A percentile compares a stretch with the other conserved stretches of the same genome.
phyloP scores from a whole-genome alignment of 2,113 vertebrate species.

The Haemorhous mexicanus region DNA sequence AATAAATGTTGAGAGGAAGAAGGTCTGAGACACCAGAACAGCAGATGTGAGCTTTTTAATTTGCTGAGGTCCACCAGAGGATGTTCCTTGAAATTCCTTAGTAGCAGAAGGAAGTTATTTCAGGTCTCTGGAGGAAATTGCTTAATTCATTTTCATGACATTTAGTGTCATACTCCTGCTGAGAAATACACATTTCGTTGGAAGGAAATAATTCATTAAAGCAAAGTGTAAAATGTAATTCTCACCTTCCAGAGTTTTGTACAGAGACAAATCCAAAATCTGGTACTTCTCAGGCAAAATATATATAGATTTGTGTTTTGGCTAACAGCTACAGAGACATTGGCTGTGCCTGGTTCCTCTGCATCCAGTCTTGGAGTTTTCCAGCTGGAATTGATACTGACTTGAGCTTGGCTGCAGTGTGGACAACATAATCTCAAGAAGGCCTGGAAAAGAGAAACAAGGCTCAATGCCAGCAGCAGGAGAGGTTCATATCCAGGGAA shows the following conservation, averaged over 20 bases:
- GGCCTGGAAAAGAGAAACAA: background rate
- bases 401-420: background rate
- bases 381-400: background rate
- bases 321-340: background rate
- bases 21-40: background rate
- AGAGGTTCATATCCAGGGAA: background rate
- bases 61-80: constrained; percentile 12
- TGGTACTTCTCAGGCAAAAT: background rate
- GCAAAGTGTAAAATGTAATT: background rate
- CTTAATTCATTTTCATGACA: constrained; percentile 40
- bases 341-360: background rate
- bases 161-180: constrained; percentile 1
- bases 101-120: constrained; percentile 5
- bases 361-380: background rate
- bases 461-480: background rate
- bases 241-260: background rate
- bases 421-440: background rate
- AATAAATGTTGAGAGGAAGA: background rate
- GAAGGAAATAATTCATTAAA: constrained; percentile 19
- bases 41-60: constrained; percentile 10
- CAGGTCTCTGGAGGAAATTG: background rate
- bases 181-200: background rate
- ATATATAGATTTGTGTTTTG: background rate
- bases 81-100: background rate
- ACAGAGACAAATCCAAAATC: background rate